Evolutionary conservation across 2,113 vertebrate genomes (phyloP).

Genomic region (Microcebus jonahi): DNA sequence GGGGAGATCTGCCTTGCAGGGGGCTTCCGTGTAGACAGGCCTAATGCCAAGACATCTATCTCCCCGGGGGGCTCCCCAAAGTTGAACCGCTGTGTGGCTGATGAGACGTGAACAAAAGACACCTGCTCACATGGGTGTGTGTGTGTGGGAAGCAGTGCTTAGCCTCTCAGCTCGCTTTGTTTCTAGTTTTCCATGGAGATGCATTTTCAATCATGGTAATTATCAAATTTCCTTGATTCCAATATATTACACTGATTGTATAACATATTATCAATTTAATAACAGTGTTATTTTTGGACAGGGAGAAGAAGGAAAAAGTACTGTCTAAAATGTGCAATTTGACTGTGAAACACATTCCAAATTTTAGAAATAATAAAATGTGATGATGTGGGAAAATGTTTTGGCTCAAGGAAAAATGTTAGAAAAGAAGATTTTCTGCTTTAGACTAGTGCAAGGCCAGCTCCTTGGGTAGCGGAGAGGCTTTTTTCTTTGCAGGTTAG

Average conservation of each 20-base stretch:
- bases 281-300: neutral
- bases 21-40: neutral
- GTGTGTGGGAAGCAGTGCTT: neutral
- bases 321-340: neutral
- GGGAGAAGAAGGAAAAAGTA: neutral
- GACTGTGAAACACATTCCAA: neutral
- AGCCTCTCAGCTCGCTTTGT: neutral
- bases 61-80: neutral
- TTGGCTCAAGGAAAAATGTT: neutral
- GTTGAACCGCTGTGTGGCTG: neutral
- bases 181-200: neutral
- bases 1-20: neutral
- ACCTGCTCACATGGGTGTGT: neutral
- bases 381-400: neutral
- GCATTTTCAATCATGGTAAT: neutral
- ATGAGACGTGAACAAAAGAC: neutral
- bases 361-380: constrained; percentile 33
- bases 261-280: neutral
- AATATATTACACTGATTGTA: neutral
- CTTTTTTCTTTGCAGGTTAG: neutral
- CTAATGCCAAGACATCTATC: neutral
- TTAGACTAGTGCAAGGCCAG: no score
- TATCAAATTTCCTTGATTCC: neutral
- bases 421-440: constrained; percentile 7
- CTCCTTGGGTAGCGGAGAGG: neutral